Percentiles rank a stretch among this genome's conserved stretches.
phyloP scores from a whole-genome alignment of 2,113 vertebrate genomes.

The Erythrocercus mccallii region DNA sequence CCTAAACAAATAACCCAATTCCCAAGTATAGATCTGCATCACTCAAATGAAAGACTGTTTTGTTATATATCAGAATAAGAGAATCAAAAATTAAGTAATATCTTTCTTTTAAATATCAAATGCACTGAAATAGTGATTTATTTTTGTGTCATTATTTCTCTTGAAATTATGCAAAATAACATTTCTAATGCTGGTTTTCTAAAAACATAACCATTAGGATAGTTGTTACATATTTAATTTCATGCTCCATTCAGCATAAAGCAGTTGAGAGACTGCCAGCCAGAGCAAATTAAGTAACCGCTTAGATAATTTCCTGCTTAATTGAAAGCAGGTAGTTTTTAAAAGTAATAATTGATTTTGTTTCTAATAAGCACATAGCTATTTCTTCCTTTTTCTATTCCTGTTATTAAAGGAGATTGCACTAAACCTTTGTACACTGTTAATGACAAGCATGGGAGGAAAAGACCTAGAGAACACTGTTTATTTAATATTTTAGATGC shows the following conservation, averaged over 20 bases:
- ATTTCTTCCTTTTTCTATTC: constrained; percentile 57
- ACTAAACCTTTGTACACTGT: constrained; percentile 5
- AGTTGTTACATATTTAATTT: constrained; percentile 83
- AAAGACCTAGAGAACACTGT: not conserved
- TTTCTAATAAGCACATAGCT: constrained; percentile 68
- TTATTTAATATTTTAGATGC: not conserved
- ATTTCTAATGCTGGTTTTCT: constrained; percentile 56
- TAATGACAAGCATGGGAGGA: not conserved
- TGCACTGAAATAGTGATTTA: constrained; percentile 44
- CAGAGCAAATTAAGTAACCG: constrained; percentile 79
- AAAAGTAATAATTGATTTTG: constrained; percentile 80
- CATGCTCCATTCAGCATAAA: constrained; percentile 83
- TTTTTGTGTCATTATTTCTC: constrained; percentile 58
- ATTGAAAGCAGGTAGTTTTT: constrained; percentile 83
- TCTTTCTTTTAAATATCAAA: constrained; percentile 26
- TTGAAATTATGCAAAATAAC: constrained; percentile 49
- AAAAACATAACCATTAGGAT: constrained; percentile 72
- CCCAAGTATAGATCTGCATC: not conserved
- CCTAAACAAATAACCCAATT: not conserved
- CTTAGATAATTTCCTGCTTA: constrained; percentile 83
- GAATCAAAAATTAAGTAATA: constrained; percentile 6
- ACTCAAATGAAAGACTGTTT: constrained; percentile 5
- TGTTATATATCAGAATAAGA: constrained; percentile 5
- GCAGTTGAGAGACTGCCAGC: constrained; percentile 74
- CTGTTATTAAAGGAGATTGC: constrained; percentile 52